Conservation (phyloP, 2,113 vertebrate species). For the Sceloporus tristichus region DNA sequence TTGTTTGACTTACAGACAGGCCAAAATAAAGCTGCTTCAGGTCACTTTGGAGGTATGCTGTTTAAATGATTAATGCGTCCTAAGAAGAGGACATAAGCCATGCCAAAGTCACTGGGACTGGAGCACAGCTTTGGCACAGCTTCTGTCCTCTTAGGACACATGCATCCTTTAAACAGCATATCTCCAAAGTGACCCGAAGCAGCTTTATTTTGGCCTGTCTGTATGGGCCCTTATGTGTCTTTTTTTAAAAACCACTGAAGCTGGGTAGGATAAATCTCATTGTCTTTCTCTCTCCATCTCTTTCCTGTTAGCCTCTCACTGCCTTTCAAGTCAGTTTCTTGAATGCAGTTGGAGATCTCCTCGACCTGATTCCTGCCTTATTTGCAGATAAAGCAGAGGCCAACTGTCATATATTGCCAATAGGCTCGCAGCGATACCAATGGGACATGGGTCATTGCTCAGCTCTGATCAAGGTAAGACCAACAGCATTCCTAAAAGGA, state of each 20-base stretch:
- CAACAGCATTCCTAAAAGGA: constrained; percentile 7
- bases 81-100: too few species aligned
- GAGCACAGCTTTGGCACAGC: too few species aligned
- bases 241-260: too few species aligned
- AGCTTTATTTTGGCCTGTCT: not conserved
- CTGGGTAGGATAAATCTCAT: not conserved
- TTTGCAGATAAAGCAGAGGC: constrained; percentile 59
- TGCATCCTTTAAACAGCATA: too few species aligned
- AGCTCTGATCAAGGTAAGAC: constrained; percentile 91
- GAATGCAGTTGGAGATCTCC: constrained; percentile 87
- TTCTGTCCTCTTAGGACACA: too few species aligned
- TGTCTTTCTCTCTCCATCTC: not conserved
- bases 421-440: constrained; percentile 51
- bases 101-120: too few species aligned
- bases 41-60: too few species aligned
- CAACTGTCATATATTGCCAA: constrained; percentile 40
- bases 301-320: constrained; percentile 80
- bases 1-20: not conserved
- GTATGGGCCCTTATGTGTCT: too few species aligned
- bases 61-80: too few species aligned
- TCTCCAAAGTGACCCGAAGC: too few species aligned
- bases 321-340: constrained; percentile 87
- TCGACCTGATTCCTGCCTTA: constrained; percentile 90
- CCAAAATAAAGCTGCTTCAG: not conserved
- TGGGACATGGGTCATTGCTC: constrained; percentile 92